Evolutionary conservation across 2,888 invertebrate species (phyloP).

Genomic region (Rhaphigaster nebulosa): DNA sequence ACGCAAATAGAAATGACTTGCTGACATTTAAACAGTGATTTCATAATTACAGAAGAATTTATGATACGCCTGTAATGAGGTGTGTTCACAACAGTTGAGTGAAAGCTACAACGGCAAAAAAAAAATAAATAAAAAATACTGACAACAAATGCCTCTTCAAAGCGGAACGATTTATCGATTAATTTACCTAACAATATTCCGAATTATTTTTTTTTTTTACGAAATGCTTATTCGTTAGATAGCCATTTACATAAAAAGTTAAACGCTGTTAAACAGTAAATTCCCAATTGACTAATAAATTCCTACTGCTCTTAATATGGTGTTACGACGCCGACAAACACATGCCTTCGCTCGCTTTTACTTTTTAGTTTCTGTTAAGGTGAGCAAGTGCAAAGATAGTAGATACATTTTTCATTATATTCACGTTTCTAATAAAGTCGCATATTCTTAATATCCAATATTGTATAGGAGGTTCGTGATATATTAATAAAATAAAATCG

Average conservation of each 20-base stretch:
- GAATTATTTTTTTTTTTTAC: constrained; percentile 17
- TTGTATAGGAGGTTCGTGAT: background rate
- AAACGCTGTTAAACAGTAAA: background rate
- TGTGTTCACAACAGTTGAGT: background rate
- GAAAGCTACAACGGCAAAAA: background rate
- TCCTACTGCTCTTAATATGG: background rate
- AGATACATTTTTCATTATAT: background rate
- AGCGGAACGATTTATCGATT: background rate
- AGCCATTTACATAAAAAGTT: background rate
- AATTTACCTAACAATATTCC: background rate
- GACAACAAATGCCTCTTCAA: background rate
- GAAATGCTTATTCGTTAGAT: background rate
- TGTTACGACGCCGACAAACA: constrained; percentile 16
- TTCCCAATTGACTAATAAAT: background rate
- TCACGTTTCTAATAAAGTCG: background rate
- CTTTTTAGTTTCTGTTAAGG: background rate
- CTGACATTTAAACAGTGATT: background rate
- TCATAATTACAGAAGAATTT: background rate
- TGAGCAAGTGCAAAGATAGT: background rate
- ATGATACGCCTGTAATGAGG: background rate
- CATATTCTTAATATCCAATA: background rate
- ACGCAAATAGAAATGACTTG: background rate
- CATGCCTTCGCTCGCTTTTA: background rate
- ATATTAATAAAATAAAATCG: background rate
- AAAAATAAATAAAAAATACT: background rate